These are phyloP conservation scores for Cecropterus lyciades DNA, from an alignment of 1,140 invertebrate species.

Conservation along the genomic window DNA sequence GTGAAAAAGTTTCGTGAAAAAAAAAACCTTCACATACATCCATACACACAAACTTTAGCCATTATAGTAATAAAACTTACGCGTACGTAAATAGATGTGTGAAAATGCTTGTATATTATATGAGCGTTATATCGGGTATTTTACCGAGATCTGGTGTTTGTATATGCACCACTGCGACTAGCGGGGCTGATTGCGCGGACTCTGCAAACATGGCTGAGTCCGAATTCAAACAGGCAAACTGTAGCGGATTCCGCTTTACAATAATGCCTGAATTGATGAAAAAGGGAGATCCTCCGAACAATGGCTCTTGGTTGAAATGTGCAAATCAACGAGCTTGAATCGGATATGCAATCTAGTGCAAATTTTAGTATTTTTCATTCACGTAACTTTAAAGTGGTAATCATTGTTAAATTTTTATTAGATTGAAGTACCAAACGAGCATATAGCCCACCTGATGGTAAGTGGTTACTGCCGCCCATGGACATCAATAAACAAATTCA, in stretches of 20 bases:
- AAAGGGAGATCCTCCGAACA: slow-evolving; percentile 17
- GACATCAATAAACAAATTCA: too few species aligned
- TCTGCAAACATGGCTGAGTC: slow-evolving; percentile 54
- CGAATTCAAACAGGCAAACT: slow-evolving; percentile 47
- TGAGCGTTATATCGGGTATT: not conserved
- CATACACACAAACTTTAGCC: too few species aligned
- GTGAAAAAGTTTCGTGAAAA: too few species aligned
- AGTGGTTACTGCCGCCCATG: too few species aligned
- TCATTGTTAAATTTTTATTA: too few species aligned
- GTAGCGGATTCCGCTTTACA: slow-evolving; percentile 21
- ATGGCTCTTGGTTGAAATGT: slow-evolving; percentile 4
- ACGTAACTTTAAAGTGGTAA: too few species aligned
- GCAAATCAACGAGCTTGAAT: slow-evolving; percentile 6
- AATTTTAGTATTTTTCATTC: not conserved
- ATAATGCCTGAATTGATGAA: slow-evolving; percentile 15
- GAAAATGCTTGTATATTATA: too few species aligned
- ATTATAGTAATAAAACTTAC: too few species aligned
- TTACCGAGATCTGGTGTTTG: slow-evolving; percentile 11
- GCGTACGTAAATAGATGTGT: too few species aligned
- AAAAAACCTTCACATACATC: too few species aligned
- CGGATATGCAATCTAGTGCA: not conserved
- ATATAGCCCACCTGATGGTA: too few species aligned
- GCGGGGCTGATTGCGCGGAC: slow-evolving; percentile 54
- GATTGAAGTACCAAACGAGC: too few species aligned
- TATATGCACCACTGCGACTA: slow-evolving; percentile 16